Base-by-base conservation (phyloP, 2,797 vertebrate species). In the Sebastes aleutianus region DNA sequence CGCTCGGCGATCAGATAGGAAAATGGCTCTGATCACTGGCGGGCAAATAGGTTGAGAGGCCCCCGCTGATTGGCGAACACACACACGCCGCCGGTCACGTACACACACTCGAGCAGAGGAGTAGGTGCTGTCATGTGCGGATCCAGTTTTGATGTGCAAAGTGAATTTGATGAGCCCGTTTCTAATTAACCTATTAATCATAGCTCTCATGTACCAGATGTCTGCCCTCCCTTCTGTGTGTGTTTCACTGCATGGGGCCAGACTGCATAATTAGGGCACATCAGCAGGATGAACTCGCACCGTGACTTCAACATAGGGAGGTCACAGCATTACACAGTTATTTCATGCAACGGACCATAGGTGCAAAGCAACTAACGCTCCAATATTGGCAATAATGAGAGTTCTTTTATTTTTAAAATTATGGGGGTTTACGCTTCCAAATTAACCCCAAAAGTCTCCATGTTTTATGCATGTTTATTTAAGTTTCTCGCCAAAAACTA, bases 131-230 rank as follows among this genome's bases (percentile, higher is more conserved):
- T 87, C 81, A 64, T 89, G 84, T 91, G 88, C 81, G 78, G 74
- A 78, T 90, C 81, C 76, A 75, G 85, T 87, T 88, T 87, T 90
- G 87, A 92, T 83, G 85, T 89, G 85, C 88, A 85, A 88, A 89
- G 85, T 90, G 87, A 91, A 89, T 91, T 86, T 88, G 88, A 93
- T 79, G 87, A 87, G 86, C 89, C 87, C 76, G 27, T 88, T 87
- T 84, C 86, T 95, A 95, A 94, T 95, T 92, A 94, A 95, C 90
- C 91, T 93, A 93, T 94, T 93, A 93, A 93, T 95, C 92, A 92
- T 91, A 77, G 88, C 84, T 88, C 86, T 89, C 90, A 84, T 91
- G 89, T 90, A 90, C 88, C 94, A 95, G 91, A 95, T 95, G 93
- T 92, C 91, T 67, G 78, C 86, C 83, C 86, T 71, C 84, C 87